Percentiles rank a stretch among this genome's conserved stretches.
These are phyloP conservation scores for Trachemys scripta DNA, from an alignment of 2,113 vertebrate genomes.

Conservation along the genomic window DNA sequence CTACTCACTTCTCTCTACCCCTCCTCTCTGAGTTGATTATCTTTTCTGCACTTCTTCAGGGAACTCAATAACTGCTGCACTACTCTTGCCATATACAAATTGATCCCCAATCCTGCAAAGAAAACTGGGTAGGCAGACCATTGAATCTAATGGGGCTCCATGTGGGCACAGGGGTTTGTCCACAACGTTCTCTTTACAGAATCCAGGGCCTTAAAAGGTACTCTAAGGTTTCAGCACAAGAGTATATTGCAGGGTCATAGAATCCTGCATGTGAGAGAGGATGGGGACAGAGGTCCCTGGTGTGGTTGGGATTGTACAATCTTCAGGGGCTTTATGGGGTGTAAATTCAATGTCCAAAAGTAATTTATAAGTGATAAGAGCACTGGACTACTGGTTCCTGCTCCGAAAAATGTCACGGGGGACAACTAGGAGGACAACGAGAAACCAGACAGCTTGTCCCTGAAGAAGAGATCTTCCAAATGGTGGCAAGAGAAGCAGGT, in stretches of 20 bases:
- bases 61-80: background rate
- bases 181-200: background rate
- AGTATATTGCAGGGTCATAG: background rate
- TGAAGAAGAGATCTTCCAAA: background rate
- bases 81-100: background rate
- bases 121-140: background rate
- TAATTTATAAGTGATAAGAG: background rate
- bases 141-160: background rate
- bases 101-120: background rate
- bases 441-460: background rate
- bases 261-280: background rate
- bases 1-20: background rate
- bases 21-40: background rate
- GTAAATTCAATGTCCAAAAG: slow-evolving; percentile 13
- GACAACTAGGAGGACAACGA: background rate
- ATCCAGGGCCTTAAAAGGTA: background rate
- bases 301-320: background rate
- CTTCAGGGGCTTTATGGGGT: background rate
- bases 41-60: background rate
- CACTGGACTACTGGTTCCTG: background rate
- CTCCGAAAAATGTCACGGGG: background rate
- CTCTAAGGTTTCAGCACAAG: background rate
- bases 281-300: background rate
- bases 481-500: background rate
- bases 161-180: background rate